Evolutionary conservation across 2,113 vertebrate species (phyloP).

Genomic region (Limanda limanda): DNA sequence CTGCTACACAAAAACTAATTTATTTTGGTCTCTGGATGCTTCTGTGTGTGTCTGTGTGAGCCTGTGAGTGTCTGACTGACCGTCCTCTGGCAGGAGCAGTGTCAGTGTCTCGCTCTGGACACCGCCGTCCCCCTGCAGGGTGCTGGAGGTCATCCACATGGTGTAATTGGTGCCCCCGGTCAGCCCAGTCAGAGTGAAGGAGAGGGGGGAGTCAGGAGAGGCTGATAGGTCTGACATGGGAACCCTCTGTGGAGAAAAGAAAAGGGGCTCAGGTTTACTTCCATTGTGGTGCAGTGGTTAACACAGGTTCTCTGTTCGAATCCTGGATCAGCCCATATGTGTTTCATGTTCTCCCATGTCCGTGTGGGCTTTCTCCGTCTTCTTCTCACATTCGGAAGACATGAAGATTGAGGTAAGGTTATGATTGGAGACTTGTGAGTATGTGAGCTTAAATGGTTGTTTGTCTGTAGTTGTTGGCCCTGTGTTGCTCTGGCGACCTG

Average conservation of each 20-base stretch:
- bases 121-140: slow-evolving; percentile 89
- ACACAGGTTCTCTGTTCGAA: background rate
- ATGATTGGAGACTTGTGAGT: no score
- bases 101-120: slow-evolving; percentile 83
- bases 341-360: no score
- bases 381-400: no score
- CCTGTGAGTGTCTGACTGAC: slow-evolving; percentile 75
- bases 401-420: no score
- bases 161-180: slow-evolving; percentile 78
- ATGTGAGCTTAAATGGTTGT: no score
- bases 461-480: no score
- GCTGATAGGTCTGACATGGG: slow-evolving; percentile 42
- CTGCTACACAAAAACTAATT: slow-evolving; percentile 3
- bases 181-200: slow-evolving; percentile 68
- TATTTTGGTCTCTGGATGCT: background rate
- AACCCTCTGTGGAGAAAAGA: slow-evolving; percentile 65
- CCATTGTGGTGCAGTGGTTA: background rate
- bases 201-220: slow-evolving; percentile 36
- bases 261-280: background rate
- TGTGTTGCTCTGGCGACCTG: no score
- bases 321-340: no score
- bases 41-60: slow-evolving; percentile 41
- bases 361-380: no score
- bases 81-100: slow-evolving; percentile 88
- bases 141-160: slow-evolving; percentile 89